phyloP scores from a whole-genome alignment of 2,888 invertebrate species.

The Morpho helenor region DNA sequence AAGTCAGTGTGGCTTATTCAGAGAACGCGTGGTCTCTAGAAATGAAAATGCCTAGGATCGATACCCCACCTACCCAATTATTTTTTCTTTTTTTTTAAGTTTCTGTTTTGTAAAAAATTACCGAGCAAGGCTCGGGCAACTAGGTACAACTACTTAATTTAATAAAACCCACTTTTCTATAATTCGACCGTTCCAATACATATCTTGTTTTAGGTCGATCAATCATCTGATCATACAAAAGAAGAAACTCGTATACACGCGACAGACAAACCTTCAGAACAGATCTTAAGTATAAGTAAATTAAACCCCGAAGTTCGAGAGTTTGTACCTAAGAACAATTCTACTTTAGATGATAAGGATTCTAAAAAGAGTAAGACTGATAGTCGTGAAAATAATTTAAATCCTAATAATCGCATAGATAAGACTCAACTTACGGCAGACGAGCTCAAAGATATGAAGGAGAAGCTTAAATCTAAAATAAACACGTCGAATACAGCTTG shows the following conservation, averaged over 20 bases:
- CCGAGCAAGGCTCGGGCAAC: too few species aligned
- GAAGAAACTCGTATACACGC: not conserved
- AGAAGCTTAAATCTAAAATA: constrained; percentile 42
- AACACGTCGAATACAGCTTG: constrained; percentile 35
- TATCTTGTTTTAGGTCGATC: constrained; percentile 3
- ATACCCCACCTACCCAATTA: too few species aligned
- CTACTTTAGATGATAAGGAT: not conserved
- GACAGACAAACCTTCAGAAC: constrained; percentile 9
- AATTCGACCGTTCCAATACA: not conserved
- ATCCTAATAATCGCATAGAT: constrained; percentile 13
- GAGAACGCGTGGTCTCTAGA: too few species aligned
- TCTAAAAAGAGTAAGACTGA: constrained; percentile 13
- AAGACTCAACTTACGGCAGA: constrained; percentile 15
- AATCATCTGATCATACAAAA: not conserved
- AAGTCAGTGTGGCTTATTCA: too few species aligned
- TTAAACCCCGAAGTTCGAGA: constrained; percentile 50
- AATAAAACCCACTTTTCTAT: too few species aligned
- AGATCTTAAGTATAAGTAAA: constrained; percentile 36
- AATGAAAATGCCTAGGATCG: too few species aligned
- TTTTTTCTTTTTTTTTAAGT: too few species aligned
- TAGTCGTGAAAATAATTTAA: constrained; percentile 19
- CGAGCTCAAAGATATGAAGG: constrained; percentile 29
- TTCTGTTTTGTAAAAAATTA: too few species aligned
- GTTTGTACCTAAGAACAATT: constrained; percentile 40
- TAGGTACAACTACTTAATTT: too few species aligned